Percentiles rank a stretch among this genome's conserved stretches.
phyloP scores from a whole-genome alignment of 2,888 invertebrate genomes.

The Aporophyla nigra region DNA sequence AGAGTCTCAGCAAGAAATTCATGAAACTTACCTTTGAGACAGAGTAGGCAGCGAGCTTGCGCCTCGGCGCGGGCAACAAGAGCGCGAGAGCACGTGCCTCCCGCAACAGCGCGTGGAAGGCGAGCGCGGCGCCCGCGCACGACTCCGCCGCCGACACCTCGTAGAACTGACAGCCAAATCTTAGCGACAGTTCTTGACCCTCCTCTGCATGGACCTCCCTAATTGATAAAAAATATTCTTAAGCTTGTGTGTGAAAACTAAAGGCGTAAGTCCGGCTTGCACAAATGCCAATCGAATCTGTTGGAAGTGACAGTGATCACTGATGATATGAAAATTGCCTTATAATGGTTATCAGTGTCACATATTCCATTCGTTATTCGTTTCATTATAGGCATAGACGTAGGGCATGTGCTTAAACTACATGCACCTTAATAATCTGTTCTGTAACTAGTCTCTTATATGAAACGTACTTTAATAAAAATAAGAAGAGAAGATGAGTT shows the following conservation, averaged over 20 bases:
- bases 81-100: conserved; percentile 95
- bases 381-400: neutral
- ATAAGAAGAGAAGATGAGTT: neutral
- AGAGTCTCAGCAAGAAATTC: neutral
- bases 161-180: conserved; percentile 95
- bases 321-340: conserved; percentile 1
- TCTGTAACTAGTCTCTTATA: neutral
- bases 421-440: neutral
- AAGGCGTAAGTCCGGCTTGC: neutral
- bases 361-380: neutral
- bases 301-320: conserved; percentile 12
- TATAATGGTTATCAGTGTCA: neutral
- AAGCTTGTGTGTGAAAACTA: neutral
- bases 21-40: conserved; percentile 92
- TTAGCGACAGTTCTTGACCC: conserved; percentile 94
- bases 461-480: neutral
- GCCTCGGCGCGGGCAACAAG: conserved; percentile 92
- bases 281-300: neutral
- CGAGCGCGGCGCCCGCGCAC: conserved; percentile 95
- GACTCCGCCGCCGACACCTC: conserved; percentile 96
- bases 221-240: conserved; percentile 17
- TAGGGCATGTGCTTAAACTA: neutral
- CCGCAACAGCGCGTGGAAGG: conserved; percentile 94
- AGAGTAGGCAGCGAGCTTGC: conserved; percentile 94
- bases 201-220: conserved; percentile 94